Conservation (phyloP, 2,113 vertebrate genomes). For the Leucosticte australis region DNA sequence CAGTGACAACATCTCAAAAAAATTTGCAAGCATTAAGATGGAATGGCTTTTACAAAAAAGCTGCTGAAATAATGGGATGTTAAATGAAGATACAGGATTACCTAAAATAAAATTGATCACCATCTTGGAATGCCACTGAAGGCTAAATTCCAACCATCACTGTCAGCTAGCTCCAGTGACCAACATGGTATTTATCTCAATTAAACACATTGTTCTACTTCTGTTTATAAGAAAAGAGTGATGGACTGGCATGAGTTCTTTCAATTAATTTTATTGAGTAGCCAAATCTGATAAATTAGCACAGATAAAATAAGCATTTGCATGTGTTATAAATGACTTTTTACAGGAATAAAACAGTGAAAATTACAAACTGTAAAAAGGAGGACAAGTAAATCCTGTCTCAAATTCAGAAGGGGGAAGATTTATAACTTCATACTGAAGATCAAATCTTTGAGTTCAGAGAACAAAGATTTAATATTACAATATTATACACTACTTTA, state of each 20-base stretch:
- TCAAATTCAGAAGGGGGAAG: slow-evolving; percentile 72
- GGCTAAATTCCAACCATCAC: not conserved
- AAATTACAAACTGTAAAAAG: slow-evolving; percentile 84
- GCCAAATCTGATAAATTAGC: slow-evolving; percentile 82
- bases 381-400: slow-evolving; percentile 77
- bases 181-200: not conserved
- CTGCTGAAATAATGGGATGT: not conserved
- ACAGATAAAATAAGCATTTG: slow-evolving; percentile 81
- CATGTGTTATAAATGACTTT: slow-evolving; percentile 82
- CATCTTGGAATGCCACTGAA: not conserved
- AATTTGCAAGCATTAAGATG: not conserved
- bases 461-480: slow-evolving; percentile 79
- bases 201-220: not conserved
- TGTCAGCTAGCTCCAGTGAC: not conserved
- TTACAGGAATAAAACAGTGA: slow-evolving; percentile 81
- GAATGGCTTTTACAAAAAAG: not conserved
- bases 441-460: slow-evolving; percentile 69
- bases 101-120: not conserved
- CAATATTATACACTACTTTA: slow-evolving; percentile 87
- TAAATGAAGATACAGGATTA: not conserved
- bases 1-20: not conserved
- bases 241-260: slow-evolving; percentile 61
- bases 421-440: slow-evolving; percentile 72
- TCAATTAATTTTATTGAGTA: slow-evolving; percentile 83
- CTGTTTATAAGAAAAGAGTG: slow-evolving; percentile 46